These are phyloP conservation scores for Lepetodrilus schrolli DNA, from an alignment of 2,888 invertebrate species.

Conservation along the genomic window DNA sequence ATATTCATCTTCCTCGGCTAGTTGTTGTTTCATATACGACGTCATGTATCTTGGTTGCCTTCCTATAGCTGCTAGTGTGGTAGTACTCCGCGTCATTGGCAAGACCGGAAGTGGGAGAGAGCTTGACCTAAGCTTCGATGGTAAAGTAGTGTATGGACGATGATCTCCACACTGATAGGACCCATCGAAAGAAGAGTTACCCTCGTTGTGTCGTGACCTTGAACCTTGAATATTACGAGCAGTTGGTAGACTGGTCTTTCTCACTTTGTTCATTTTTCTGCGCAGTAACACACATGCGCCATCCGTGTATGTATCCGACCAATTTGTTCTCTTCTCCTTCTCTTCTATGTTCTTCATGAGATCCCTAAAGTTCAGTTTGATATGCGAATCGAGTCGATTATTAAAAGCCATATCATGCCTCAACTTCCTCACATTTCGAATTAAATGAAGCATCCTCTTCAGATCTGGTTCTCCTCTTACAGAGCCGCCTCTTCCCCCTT, in stretches of 20 bases:
- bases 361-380: conserved; percentile 31
- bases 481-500: neutral
- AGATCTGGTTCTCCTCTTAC: conserved; percentile 19
- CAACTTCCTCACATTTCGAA: conserved; percentile 33
- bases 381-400: conserved; percentile 28
- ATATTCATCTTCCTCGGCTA: conserved; percentile 4
- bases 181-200: neutral
- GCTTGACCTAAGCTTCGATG: neutral
- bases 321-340: conserved; percentile 31
- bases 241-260: conserved; percentile 26
- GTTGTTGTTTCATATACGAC: neutral
- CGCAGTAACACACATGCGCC: conserved; percentile 37
- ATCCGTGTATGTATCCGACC: conserved; percentile 39
- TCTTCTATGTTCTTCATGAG: conserved; percentile 34
- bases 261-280: conserved; percentile 39
- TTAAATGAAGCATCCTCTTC: conserved; percentile 22
- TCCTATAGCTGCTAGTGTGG: neutral
- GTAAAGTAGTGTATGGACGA: neutral
- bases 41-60: neutral
- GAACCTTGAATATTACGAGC: neutral
- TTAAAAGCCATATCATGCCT: conserved; percentile 35
- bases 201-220: neutral
- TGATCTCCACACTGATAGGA: neutral
- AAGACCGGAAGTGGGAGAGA: neutral
- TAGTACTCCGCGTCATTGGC: neutral